These are phyloP conservation scores for Epistrophella euchroma DNA, from an alignment of 2,888 invertebrate species.

Conservation along the genomic window DNA sequence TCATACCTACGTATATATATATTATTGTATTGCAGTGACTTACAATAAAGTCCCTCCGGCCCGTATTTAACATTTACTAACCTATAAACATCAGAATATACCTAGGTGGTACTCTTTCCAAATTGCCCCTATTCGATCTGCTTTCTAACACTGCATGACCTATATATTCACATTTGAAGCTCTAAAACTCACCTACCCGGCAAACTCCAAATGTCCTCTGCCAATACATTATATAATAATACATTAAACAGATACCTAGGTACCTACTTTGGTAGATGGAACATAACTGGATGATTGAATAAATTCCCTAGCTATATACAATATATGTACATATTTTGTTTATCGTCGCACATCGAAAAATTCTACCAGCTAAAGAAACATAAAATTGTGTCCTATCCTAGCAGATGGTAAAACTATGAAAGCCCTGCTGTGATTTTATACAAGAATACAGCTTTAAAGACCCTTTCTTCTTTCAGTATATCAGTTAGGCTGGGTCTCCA, in stretches of 20 bases:
- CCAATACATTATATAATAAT: background rate
- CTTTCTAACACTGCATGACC: conserved; percentile 60
- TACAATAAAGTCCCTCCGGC: too few species aligned
- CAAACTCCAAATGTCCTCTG: conserved; percentile 56
- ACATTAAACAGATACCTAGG: background rate
- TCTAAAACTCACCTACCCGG: conserved; percentile 5
- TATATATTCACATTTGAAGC: conserved; percentile 52
- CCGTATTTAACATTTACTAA: conserved; percentile 50
- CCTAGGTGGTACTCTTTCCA: background rate
- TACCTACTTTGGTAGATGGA: background rate
- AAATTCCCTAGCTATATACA: background rate
- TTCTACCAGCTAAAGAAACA: background rate
- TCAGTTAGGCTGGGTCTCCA: too few species aligned
- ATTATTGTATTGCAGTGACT: too few species aligned
- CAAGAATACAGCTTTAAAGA: background rate
- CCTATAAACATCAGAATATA: conserved; percentile 35
- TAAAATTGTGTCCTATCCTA: background rate
- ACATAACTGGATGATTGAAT: background rate
- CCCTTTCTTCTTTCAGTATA: background rate
- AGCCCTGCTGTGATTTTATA: background rate
- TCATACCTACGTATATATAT: too few species aligned
- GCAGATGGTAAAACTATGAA: background rate
- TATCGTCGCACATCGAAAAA: background rate
- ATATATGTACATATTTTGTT: too few species aligned
- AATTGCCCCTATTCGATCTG: conserved; percentile 53